Evolutionary conservation across 1,140 invertebrate genomes (phyloP), one percentile per base, ranked within the genome.

Genomic region (Drosophila pachea): DNA sequence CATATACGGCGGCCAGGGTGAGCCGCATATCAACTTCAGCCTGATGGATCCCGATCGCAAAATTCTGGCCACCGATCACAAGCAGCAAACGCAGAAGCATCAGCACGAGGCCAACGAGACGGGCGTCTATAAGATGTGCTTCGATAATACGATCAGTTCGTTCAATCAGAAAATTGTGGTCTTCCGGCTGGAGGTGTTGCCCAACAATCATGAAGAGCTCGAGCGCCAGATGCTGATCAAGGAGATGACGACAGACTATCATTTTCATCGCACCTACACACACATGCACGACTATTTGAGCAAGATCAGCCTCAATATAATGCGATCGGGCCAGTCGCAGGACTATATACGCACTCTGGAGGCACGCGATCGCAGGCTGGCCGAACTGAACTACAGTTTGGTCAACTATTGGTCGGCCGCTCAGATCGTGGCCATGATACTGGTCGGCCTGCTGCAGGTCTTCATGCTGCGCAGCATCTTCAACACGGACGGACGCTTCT

Each of bases 71-170:
- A 90, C 91, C 0, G 91, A 91, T 55, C 92, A 93, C 73, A 93
- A 93, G 73, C 93, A 93, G 78, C 43, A 35, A 14, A 54, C 93
- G 22, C 93, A 92, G 69, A 90, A 91, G 8, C 93, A 94, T 77
- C 90, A 92, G 74, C 89, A 90, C 55, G 89, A 90, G 62, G 89
- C 89, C 2, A 89, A 86, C 1, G 83, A 91, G 49, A 90, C 91
- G 35, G 95, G 95, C 4, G 92, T 94, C 73, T 95, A 94, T 77
- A 91, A 92, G 78, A 92, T 96, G 63, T 97, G 95, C 79, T 95
- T 96, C 77, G 95, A 96, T 77, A 97, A 97, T 78, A 93, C 92
- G 2, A 95, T 95, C 76, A 95, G 94, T 74, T 91, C 92, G 0
- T 95, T 95, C 79, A 94, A 93, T 69, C 89, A 90, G 11, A 97